phyloP scores from a whole-genome alignment of 2,888 invertebrate species.

The Anodontia alba region DNA sequence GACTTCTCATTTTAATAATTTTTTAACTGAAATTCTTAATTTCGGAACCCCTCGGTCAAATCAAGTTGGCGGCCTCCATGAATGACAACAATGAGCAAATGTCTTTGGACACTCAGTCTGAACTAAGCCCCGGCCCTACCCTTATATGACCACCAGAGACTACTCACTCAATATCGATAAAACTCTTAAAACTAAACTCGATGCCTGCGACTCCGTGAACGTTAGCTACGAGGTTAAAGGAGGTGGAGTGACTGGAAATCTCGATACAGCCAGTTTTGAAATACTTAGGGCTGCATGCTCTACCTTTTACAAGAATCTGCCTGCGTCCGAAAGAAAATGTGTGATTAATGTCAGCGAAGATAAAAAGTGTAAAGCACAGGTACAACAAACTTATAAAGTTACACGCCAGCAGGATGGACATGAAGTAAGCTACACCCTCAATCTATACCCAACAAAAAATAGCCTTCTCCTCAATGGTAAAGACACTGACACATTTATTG shows the following conservation, averaged over 20 bases:
- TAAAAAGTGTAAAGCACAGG: background rate
- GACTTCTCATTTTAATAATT: too few relatives aligned
- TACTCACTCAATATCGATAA: background rate
- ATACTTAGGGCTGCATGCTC: background rate
- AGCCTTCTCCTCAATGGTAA: background rate
- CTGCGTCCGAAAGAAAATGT: background rate
- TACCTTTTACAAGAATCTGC: background rate
- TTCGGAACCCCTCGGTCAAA: too few relatives aligned
- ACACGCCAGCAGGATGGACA: background rate
- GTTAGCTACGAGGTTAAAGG: background rate
- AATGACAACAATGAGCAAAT: too few relatives aligned
- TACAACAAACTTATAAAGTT: background rate
- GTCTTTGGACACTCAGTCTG: too few relatives aligned
- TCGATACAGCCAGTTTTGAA: background rate
- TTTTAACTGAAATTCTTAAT: too few relatives aligned
- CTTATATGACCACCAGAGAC: background rate
- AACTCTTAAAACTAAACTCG: background rate
- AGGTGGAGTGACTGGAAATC: background rate
- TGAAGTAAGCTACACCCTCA: background rate
- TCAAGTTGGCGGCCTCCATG: too few relatives aligned
- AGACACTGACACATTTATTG: background rate
- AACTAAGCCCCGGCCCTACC: too few relatives aligned
- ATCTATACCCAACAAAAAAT: background rate
- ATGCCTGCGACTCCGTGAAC: background rate
- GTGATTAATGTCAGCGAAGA: background rate